phyloP scores from a whole-genome alignment of 2,113 vertebrate genomes.

The Mustelus asterias region DNA sequence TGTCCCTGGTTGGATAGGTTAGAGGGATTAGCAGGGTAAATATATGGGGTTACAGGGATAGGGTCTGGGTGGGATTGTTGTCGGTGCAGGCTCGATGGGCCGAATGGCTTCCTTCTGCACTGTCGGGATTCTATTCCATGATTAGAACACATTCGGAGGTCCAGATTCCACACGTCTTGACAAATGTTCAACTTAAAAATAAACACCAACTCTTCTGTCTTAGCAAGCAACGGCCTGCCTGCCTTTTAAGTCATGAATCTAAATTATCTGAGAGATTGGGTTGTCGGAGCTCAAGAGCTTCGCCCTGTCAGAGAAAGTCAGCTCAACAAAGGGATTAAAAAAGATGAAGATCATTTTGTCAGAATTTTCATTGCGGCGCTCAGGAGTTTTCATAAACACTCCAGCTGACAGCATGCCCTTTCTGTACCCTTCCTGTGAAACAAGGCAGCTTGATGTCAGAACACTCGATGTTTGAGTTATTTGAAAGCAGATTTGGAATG shows the following conservation, averaged over 20 bases:
- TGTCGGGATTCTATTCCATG: no score
- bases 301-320: not conserved
- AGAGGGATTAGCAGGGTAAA: no score
- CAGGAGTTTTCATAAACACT: not conserved
- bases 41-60: no score
- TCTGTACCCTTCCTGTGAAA: not conserved
- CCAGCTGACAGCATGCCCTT: not conserved
- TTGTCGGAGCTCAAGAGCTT: not conserved
- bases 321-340: not conserved
- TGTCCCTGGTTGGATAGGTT: no score
- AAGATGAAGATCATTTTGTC: slow-evolving; percentile 4
- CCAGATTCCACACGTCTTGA: not conserved
- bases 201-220: not conserved
- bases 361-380: not conserved
- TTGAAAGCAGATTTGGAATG: not conserved
- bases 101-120: no score
- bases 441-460: not conserved
- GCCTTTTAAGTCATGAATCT: not conserved
- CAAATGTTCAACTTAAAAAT: not conserved
- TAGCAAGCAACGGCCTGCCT: not conserved
- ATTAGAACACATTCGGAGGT: not conserved
- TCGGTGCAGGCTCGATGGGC: no score
- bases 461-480: not conserved
- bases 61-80: no score
- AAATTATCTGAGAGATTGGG: not conserved